Conservation (phyloP, 2,113 vertebrate species). For the Sprattus sprattus region DNA sequence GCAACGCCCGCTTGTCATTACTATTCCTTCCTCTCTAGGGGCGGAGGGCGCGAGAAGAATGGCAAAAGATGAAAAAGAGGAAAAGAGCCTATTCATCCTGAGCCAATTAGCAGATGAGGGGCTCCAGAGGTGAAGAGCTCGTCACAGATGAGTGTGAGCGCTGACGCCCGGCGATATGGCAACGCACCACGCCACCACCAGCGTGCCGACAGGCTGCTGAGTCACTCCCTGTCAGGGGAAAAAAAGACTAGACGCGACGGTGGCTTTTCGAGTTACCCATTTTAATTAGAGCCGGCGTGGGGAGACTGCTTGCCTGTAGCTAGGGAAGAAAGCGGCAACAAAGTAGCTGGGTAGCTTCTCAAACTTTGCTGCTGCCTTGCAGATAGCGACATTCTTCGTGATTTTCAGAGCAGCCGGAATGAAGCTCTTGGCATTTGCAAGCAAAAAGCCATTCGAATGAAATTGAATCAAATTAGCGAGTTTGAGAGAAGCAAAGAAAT, state of each 20-base stretch:
- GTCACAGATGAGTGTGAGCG: conserved; percentile 24
- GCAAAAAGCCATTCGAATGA: not conserved
- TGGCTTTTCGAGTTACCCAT: not conserved
- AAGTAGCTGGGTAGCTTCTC: not conserved
- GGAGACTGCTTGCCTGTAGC: not conserved
- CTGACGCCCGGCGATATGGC: conserved; percentile 24
- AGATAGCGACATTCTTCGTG: not conserved
- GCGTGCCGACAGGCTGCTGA: conserved; percentile 23
- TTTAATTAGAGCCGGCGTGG: not conserved
- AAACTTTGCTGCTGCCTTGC: not conserved
- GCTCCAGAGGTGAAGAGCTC: conserved; percentile 54
- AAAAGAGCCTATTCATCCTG: conserved; percentile 60
- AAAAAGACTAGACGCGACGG: not conserved
- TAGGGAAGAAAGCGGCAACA: not conserved
- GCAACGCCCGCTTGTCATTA: not conserved
- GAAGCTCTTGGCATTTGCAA: not conserved
- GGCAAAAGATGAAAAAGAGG: conserved; percentile 41
- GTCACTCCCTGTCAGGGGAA: conserved; percentile 26
- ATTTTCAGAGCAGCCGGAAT: not conserved
- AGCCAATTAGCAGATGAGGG: conserved; percentile 58
- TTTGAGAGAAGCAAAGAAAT: conserved; percentile 5
- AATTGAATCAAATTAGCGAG: not conserved
- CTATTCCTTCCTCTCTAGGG: conserved; percentile 6
- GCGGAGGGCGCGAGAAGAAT: conserved; percentile 40
- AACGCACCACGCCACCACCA: not conserved